Evolutionary conservation across 1,140 invertebrate species (phyloP).

Genomic region (Pogonomyrmex barbatus): DNA sequence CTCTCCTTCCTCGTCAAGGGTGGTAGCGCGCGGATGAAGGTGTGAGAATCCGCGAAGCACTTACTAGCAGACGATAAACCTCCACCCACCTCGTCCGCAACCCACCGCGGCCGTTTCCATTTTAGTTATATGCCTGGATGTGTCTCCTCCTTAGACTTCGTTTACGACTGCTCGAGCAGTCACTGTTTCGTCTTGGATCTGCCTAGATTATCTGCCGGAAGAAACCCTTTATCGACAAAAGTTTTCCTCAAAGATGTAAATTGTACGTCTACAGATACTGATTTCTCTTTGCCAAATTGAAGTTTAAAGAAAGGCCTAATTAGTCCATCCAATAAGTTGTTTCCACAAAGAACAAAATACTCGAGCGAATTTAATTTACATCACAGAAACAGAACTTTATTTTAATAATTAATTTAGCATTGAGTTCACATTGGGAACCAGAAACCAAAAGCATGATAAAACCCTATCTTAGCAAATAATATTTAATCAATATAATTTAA

Average conservation of each 20-base stretch:
- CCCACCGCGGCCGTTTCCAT: slow-evolving; percentile 71
- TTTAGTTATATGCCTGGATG: slow-evolving; percentile 72
- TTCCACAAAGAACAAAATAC: not conserved
- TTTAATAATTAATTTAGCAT: not conserved
- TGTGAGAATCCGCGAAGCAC: slow-evolving; percentile 79
- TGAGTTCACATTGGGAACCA: not conserved
- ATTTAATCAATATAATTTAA: not conserved
- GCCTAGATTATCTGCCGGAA: slow-evolving; percentile 51
- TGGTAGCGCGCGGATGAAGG: slow-evolving; percentile 57
- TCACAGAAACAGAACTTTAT: too few relatives aligned
- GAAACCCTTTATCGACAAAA: slow-evolving; percentile 24
- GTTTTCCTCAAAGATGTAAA: not conserved
- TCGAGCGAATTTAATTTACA: not conserved
- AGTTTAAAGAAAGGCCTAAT: not conserved
- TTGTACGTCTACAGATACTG: too few relatives aligned
- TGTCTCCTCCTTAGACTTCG: slow-evolving; percentile 61
- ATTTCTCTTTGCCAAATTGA: slow-evolving; percentile 10
- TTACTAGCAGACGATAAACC: slow-evolving; percentile 79
- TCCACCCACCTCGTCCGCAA: slow-evolving; percentile 71
- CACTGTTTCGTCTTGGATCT: slow-evolving; percentile 36
- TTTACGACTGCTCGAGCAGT: slow-evolving; percentile 73
- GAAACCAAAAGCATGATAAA: not conserved
- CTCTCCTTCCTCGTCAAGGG: slow-evolving; percentile 13
- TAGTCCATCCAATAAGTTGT: not conserved
- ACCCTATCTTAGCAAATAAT: not conserved